phyloP scores from a whole-genome alignment of 2,888 invertebrate genomes.

The Pseudococcus jackbeardsleyi region DNA sequence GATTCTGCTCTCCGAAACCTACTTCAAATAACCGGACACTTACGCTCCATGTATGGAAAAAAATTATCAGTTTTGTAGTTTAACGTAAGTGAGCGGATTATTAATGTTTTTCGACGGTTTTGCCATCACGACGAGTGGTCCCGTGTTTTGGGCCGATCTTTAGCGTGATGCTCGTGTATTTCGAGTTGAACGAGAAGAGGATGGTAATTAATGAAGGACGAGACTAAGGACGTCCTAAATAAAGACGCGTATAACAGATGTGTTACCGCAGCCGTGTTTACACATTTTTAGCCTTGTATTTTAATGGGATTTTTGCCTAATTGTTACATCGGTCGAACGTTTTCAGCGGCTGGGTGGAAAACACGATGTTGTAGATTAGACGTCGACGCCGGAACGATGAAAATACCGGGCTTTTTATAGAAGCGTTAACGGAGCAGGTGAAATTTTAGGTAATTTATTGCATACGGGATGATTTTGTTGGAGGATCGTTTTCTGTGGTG shows the following conservation, averaged over 20 bases:
- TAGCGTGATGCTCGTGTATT: not conserved
- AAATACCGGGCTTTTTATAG: not conserved
- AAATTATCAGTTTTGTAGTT: not conserved
- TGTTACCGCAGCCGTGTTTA: slow-evolving; percentile 9
- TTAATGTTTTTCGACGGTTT: slow-evolving; percentile 34
- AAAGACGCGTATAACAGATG: slow-evolving; percentile 36
- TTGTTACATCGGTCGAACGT: not conserved
- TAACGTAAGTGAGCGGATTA: not conserved
- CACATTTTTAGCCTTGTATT: slow-evolving; percentile 27
- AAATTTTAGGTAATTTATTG: not conserved
- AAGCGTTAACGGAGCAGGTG: not conserved
- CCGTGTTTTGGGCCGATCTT: not conserved
- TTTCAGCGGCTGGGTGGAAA: not conserved
- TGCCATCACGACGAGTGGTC: not conserved
- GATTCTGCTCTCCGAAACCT: not conserved
- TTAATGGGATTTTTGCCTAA: slow-evolving; percentile 41
- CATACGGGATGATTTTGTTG: not conserved
- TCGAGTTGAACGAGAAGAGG: not conserved
- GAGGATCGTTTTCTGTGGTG: not conserved
- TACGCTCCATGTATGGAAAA: not conserved
- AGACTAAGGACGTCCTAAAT: slow-evolving; percentile 18
- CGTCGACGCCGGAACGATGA: not conserved
- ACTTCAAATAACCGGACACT: not conserved
- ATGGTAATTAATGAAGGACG: slow-evolving; percentile 31
- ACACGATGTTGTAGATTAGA: not conserved